Evolutionary conservation across 2,113 vertebrate genomes (phyloP), one percentile per base, ranked within the genome.

Genomic region (Calyptommatus sinebrachiatus): DNA sequence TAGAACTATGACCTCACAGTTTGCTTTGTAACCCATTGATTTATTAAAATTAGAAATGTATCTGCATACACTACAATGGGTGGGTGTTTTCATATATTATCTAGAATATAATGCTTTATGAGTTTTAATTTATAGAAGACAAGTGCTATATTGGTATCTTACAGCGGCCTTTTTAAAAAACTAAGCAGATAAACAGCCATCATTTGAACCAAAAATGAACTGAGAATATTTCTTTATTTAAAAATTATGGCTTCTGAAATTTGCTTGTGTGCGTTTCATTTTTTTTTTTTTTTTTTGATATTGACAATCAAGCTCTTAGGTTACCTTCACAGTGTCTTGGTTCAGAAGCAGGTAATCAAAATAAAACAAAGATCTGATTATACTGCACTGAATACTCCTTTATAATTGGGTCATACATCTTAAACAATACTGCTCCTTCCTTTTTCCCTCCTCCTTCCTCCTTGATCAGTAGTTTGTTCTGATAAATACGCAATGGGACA

Each of bases 221-320:
- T 31, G 61, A 46, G 83, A 46, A 77, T 11, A 53, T 0, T 80
- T n/a, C 76, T 71, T 57, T 77, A 81, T 73, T 77, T 86, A 73
- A 63, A 84, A 83, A 81, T 66, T 0, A 84, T 85, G 24, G 31
- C 0, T 11, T 1, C 77, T 75, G 69, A 1, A 5, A 80, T 73
- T 61, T 71, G 20, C 77, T 53, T 62, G 31, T 46, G 1, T 57
- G 71, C n/a, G 75, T 84, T 81, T 50, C 20, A 50, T 29, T 31
- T 65, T 77, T 68, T 73, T 24, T 8, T 9, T 45, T 35, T 65
- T 77, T 68, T 73, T 24, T 8, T 9, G 48, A 28, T 85, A 60
- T 2, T 79, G 88, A 78, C 87, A 86, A 35, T 82, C 45, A 67
- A 81, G 78, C 60, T 79, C 22, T 45, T 9, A 22, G 26, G 68